A percentile compares a stretch with the other conserved stretches of the same genome.
Evolutionary conservation across 2,797 vertebrate genomes (phyloP).

Genomic region (Hephaestus fuliginosus): DNA sequence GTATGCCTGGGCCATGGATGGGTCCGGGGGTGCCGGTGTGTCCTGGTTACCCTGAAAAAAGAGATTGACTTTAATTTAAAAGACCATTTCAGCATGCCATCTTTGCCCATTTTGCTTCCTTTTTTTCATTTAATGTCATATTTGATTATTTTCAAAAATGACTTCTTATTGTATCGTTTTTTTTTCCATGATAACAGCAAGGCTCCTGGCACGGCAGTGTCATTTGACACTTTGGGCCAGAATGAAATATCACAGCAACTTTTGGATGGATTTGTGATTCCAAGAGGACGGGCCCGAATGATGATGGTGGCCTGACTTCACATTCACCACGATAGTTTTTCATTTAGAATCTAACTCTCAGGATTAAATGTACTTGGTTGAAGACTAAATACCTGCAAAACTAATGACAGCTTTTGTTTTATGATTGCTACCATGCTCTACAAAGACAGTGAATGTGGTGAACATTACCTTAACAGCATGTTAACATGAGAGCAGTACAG

Average conservation of each 20-base stretch:
- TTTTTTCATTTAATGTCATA: not conserved
- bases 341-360: too few relatives aligned
- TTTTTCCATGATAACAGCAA: not conserved
- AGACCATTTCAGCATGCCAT: not conserved
- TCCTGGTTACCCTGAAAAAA: conserved; percentile 94
- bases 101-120: not conserved
- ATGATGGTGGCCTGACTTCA: not conserved
- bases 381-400: not conserved
- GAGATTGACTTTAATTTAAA: conserved; percentile 20
- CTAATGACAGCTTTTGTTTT: not conserved
- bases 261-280: not conserved
- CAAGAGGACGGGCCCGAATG: not conserved
- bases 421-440: not conserved
- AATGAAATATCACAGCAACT: too few relatives aligned
- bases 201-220: not conserved
- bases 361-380: too few relatives aligned
- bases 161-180: not conserved
- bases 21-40: conserved; percentile 92
- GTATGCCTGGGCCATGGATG: conserved; percentile 96
- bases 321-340: not conserved
- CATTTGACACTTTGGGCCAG: too few relatives aligned
- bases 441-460: not conserved
- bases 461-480: not conserved
- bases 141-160: not conserved
- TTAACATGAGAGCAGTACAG: not conserved